Percentiles rank a stretch among this genome's conserved stretches.
Conservation (phyloP, 2,797 vertebrate species). For the Aplochiton taeniatus region DNA sequence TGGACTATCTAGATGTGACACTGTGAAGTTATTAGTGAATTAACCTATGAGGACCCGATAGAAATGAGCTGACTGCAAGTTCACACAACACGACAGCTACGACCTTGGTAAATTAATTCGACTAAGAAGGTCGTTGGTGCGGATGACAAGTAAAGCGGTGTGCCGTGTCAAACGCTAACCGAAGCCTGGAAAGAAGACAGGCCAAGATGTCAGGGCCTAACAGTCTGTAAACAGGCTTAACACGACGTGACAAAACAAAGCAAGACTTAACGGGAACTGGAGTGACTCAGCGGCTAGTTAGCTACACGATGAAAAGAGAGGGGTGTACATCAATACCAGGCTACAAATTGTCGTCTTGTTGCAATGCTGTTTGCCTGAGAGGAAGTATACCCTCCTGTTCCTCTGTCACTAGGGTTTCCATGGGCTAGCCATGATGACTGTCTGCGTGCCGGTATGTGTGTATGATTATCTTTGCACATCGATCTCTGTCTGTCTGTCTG, state of each 20-base stretch:
- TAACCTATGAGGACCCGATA: constrained; percentile 49
- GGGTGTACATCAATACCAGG: no score
- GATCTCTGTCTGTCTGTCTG: background rate
- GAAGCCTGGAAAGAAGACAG: constrained; percentile 10
- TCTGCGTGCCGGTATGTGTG: no score
- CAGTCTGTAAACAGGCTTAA: no score
- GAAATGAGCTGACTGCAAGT: constrained; percentile 18
- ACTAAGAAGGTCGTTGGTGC: constrained; percentile 34
- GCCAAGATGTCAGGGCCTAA: constrained; percentile 15
- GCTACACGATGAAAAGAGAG: no score
- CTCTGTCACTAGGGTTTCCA: constrained; percentile 6
- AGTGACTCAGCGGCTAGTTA: no score
- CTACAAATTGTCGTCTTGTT: no score
- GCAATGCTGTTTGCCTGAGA: no score
- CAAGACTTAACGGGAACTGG: no score
- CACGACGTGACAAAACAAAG: no score
- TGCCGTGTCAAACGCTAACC: background rate
- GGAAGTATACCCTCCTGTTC: no score
- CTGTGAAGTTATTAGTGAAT: constrained; percentile 44
- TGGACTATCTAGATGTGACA: constrained; percentile 38
- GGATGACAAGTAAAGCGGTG: constrained; percentile 43
- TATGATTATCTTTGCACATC: no score
- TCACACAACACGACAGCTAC: constrained; percentile 34
- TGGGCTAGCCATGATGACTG: constrained; percentile 33
- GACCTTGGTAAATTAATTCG: constrained; percentile 46